Evolutionary conservation across 2,797 vertebrate species (phyloP).

Genomic region (Urosaurus nigricauda): DNA sequence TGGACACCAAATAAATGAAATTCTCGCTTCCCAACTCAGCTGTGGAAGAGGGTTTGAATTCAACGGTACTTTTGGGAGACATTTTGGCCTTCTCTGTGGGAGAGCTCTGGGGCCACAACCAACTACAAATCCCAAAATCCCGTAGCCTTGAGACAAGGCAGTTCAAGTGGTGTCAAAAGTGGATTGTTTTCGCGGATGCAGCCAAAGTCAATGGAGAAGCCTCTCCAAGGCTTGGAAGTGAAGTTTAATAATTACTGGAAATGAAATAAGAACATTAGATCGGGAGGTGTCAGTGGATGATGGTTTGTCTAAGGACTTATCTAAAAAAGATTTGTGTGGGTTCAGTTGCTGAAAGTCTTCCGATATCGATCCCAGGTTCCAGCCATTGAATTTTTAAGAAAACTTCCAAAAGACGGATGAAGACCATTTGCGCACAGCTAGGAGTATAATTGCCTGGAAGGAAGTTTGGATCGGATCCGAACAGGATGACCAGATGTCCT

Average conservation of each 20-base stretch:
- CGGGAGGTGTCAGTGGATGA: neutral
- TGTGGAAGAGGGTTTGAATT: neutral
- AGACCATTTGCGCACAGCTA: neutral
- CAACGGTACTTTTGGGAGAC: neutral
- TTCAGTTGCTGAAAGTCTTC: too few species aligned
- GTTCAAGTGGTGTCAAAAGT: too few species aligned
- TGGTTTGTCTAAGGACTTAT: neutral
- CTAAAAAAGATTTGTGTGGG: neutral
- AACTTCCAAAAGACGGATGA: too few species aligned
- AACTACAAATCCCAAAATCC: too few species aligned
- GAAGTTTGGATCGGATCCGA: neutral
- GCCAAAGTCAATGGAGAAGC: neutral
- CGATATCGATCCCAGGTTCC: neutral
- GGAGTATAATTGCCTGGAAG: too few species aligned
- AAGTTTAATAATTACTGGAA: neutral
- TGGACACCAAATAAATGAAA: neutral
- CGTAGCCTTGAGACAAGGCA: too few species aligned
- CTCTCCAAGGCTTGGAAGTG: neutral
- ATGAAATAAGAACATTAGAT: neutral
- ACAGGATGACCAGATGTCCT: too few species aligned
- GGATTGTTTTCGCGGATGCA: too few species aligned
- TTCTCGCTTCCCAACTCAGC: neutral
- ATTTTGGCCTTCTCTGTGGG: too few species aligned
- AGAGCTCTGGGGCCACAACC: too few species aligned
- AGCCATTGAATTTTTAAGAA: too few species aligned